These are phyloP conservation scores for Pristionchus entomophagus DNA, from an alignment of 2,888 invertebrate species.

Conservation along the genomic window DNA sequence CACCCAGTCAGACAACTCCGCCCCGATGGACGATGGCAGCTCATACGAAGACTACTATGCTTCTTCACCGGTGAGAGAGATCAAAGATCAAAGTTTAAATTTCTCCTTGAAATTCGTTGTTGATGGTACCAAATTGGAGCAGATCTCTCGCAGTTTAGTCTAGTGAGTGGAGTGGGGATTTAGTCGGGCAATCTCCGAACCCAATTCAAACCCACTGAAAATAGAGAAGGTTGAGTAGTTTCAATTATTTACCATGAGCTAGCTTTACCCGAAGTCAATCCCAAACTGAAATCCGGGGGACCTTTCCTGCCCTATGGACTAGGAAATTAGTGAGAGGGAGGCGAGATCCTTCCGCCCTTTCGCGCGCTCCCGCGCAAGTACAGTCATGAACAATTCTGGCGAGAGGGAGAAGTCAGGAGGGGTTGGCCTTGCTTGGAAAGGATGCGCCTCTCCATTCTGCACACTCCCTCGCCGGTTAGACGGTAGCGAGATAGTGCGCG, in stretches of 20 bases:
- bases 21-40: background rate
- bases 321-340: background rate
- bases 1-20: background rate
- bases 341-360: background rate
- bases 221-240: background rate
- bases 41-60: background rate
- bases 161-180: too few relatives aligned
- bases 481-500: background rate
- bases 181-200: too few relatives aligned
- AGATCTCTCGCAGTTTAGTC: too few relatives aligned
- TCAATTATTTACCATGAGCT: background rate
- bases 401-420: background rate
- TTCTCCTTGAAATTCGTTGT: too few relatives aligned
- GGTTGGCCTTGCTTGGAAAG: too few relatives aligned
- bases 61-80: background rate
- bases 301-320: background rate
- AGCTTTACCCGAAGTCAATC: background rate
- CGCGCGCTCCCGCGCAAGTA: background rate
- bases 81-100: too few relatives aligned
- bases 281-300: background rate
- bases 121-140: too few relatives aligned
- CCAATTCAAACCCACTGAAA: too few relatives aligned
- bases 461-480: background rate
- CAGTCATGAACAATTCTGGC: background rate
- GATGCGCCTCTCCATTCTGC: background rate